Conservation (phyloP, 1,140 invertebrate species). For the Drosophila lowei region DNA sequence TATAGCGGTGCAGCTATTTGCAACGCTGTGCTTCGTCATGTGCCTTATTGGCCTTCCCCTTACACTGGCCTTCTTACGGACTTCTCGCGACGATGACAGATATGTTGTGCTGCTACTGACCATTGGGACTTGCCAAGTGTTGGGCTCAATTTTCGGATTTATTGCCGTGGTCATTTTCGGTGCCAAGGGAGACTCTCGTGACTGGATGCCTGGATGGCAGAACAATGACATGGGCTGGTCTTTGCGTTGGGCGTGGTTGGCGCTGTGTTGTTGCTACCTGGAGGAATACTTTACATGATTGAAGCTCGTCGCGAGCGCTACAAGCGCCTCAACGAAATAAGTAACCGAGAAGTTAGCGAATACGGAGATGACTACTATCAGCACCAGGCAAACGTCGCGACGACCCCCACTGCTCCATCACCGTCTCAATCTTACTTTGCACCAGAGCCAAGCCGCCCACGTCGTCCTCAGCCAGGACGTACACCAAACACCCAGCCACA, state of each 20-base stretch:
- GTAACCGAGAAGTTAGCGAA: slow-evolving; percentile 86
- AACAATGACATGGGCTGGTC: slow-evolving; percentile 98
- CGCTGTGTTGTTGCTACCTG: slow-evolving; percentile 88
- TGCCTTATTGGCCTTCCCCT: slow-evolving; percentile 89
- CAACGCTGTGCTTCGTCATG: slow-evolving; percentile 92
- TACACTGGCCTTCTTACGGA: slow-evolving; percentile 89
- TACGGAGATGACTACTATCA: slow-evolving; percentile 85
- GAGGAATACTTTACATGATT: slow-evolving; percentile 91
- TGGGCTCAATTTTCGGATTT: slow-evolving; percentile 89
- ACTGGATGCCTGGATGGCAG: slow-evolving; percentile 98
- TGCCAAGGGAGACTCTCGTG: slow-evolving; percentile 92
- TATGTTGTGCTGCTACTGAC: slow-evolving; percentile 89
- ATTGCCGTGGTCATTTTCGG: slow-evolving; percentile 90
- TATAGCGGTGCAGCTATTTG: slow-evolving; percentile 96
- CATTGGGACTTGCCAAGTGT: slow-evolving; percentile 88
- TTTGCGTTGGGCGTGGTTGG: slow-evolving; percentile 92
- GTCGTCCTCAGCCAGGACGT: slow-evolving; percentile 70
- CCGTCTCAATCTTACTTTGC: slow-evolving; percentile 75
- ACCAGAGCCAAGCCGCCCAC: slow-evolving; percentile 72
- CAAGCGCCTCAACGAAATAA: slow-evolving; percentile 87
- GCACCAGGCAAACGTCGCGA: slow-evolving; percentile 47
- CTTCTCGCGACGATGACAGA: slow-evolving; percentile 90
- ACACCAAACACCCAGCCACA: slow-evolving; percentile 43
- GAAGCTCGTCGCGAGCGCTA: slow-evolving; percentile 90
- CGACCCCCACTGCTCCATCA: slow-evolving; percentile 53